Conservation (phyloP, 2,113 vertebrate genomes). For the Bambusicola thoracicus region DNA sequence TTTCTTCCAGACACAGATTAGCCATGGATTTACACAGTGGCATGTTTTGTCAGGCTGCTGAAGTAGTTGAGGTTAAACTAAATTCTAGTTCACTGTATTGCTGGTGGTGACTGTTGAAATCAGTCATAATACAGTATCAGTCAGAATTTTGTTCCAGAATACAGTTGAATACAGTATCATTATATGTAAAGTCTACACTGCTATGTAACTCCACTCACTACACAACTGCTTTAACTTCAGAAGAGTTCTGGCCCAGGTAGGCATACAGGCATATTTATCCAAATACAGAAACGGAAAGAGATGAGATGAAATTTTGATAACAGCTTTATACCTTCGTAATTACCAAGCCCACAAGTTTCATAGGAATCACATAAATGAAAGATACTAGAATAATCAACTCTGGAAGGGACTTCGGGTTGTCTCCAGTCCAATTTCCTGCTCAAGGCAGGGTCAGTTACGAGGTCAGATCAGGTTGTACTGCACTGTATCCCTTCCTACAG, state of each 20-base stretch:
- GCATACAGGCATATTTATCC: not conserved
- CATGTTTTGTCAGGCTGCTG: not conserved
- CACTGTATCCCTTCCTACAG: not conserved
- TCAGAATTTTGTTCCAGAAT: not conserved
- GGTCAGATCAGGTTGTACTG: not conserved
- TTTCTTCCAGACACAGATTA: not conserved
- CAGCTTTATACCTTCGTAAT: not conserved
- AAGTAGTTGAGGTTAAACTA: not conserved
- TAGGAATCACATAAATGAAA: not conserved
- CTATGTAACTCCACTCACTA: not conserved
- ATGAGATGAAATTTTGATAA: not conserved
- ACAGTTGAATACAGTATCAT: not conserved
- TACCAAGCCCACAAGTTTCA: not conserved
- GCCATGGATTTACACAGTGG: not conserved
- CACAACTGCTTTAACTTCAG: not conserved
- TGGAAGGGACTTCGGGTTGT: not conserved
- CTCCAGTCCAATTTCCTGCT: not conserved
- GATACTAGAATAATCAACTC: not conserved
- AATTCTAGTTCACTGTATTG: not conserved
- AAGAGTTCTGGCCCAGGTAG: not conserved
- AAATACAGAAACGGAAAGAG: not conserved
- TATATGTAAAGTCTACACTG: not conserved
- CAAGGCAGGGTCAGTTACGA: not conserved
- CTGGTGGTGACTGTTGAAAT: not conserved
- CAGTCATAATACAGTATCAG: not conserved